phyloP scores from a whole-genome alignment of 2,113 vertebrate species.

The Rhinoderma darwinii region DNA sequence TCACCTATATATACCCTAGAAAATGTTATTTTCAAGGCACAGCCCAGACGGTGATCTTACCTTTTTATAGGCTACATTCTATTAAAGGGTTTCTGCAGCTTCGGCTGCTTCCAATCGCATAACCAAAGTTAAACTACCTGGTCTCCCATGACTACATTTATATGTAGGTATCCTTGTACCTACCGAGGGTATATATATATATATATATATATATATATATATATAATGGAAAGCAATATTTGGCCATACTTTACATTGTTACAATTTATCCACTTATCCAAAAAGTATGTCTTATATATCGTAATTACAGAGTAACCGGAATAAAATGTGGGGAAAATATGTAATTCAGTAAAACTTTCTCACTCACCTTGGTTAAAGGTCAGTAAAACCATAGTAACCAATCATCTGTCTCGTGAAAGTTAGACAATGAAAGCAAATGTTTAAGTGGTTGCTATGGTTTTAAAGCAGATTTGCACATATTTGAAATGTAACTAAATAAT shows the following conservation, averaged over 20 bases:
- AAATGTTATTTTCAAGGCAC: too few relatives aligned
- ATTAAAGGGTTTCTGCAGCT: background rate
- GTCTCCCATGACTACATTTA: too few relatives aligned
- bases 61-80: too few relatives aligned
- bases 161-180: too few relatives aligned
- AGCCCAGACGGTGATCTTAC: too few relatives aligned
- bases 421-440: constrained; percentile 6
- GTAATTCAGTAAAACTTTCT: background rate
- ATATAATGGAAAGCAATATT: too few relatives aligned
- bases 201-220: too few relatives aligned
- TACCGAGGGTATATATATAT: too few relatives aligned
- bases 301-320: background rate
- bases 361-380: background rate
- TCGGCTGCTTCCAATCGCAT: background rate
- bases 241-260: background rate
- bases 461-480: constrained; percentile 24
- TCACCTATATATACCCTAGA: background rate
- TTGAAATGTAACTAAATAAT: background rate
- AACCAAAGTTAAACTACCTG: background rate
- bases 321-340: background rate
- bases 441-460: background rate
- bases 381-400: background rate
- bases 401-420: background rate
- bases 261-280: background rate
- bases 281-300: too few relatives aligned